Evolutionary conservation across 2,797 vertebrate species (phyloP).

Genomic region (Odontamblyopus lacepedii): DNA sequence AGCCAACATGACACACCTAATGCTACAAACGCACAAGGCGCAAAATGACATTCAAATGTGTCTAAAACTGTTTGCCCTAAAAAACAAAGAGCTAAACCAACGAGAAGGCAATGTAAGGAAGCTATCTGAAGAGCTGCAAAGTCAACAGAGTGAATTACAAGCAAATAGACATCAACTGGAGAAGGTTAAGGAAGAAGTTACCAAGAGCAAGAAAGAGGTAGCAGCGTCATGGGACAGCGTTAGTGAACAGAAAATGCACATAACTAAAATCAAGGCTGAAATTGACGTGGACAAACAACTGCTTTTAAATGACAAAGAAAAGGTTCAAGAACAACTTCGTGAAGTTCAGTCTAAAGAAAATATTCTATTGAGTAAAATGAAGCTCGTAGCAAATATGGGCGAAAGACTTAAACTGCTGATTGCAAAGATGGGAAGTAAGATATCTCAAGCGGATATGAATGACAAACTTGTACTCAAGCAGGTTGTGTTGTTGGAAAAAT

Average conservation of each 20-base stretch:
- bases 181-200: neutral
- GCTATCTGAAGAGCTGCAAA: neutral
- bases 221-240: neutral
- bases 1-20: neutral
- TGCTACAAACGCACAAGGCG: constrained; percentile 4
- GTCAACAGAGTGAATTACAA: neutral
- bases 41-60: constrained; percentile 6
- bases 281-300: neutral
- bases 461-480: neutral
- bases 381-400: neutral
- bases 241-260: neutral
- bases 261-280: constrained; percentile 1
- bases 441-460: neutral
- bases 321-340: neutral
- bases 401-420: neutral
- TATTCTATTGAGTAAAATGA: neutral
- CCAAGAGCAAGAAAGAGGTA: neutral
- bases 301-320: neutral
- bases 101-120: neutral
- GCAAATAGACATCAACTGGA: constrained; percentile 5
- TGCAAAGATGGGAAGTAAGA: neutral
- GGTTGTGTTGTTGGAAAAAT: neutral
- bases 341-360: neutral
- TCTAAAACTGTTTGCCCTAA: constrained; percentile 1
- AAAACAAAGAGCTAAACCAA: neutral